Base-by-base conservation (phyloP, 1,140 invertebrate genomes). In the Cephus cinctus region DNA sequence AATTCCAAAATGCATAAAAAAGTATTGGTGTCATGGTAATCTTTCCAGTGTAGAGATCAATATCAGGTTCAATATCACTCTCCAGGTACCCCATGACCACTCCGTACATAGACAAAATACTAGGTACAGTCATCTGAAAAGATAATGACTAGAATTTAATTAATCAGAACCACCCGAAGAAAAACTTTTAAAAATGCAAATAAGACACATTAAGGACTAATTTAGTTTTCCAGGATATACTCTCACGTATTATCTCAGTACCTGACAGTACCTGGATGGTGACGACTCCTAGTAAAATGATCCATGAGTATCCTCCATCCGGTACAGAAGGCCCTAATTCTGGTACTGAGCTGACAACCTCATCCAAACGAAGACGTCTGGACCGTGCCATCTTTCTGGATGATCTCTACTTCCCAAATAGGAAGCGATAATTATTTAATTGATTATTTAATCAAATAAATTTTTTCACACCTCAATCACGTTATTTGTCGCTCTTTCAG, bases 221-320 rank as follows among this genome's bases (percentile, higher is more conserved):
- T 27, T n/a, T 27, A 27, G 25, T 8, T 27, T 27, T 27, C 25
- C 18, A n/a, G 15, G 12, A 19, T 16, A 6, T n/a, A 43, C 31
- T 11, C 12, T 19, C 4, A n/a, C 16, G 9, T 20, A 11, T 14
- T 22, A 25, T 23, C 19, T 43, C 18, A 12, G 11, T 3, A 30
- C 12, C 27, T 30, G 27, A 2, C 11, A 31, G 44, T 63, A 77
- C 78, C 63, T 85, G 79, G 54, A 84, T 80, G 40, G 83, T 71
- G 52, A 79, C 63, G 16, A 81, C 75, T 15, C 78, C 78, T 19
- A 79, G 48, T n/a, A 85, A 71, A 50, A 85, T 76, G 38, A 85
- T 53, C 83, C 83, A 86, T 2, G 83, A 82, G 54, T 83, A 85
- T 12, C 82, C 81, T 4, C 81, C 83, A 60, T 85, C 81, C 5